phyloP scores from a whole-genome alignment of 2,888 invertebrate species.

The Orthosia gracilis region DNA sequence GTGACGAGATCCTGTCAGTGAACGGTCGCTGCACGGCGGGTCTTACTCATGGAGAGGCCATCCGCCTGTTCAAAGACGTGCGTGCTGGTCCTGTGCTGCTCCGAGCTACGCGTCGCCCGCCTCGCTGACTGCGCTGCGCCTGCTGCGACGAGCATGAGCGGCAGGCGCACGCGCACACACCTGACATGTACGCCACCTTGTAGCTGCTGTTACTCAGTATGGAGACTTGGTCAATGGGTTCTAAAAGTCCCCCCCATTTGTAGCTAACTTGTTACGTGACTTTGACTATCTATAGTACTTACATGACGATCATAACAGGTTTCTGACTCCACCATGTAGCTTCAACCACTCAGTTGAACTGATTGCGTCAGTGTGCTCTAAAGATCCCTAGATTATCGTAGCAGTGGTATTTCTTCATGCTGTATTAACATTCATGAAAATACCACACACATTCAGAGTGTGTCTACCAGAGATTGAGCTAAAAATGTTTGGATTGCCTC shows the following conservation, averaged over 20 bases:
- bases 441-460: neutral
- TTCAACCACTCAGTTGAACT: neutral
- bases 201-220: slow-evolving; percentile 60
- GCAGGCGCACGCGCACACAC: slow-evolving; percentile 80
- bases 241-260: neutral
- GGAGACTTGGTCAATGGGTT: neutral
- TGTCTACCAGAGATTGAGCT: neutral
- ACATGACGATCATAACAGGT: no score
- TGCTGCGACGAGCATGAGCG: slow-evolving; percentile 81
- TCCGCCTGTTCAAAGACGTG: slow-evolving; percentile 95
- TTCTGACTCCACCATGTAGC: neutral
- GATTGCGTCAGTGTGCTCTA: neutral
- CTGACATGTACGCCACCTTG: slow-evolving; percentile 81
- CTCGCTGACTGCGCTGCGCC: slow-evolving; percentile 90
- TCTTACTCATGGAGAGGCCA: slow-evolving; percentile 95
- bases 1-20: slow-evolving; percentile 95
- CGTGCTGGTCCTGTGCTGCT: slow-evolving; percentile 94
- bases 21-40: slow-evolving; percentile 95
- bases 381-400: neutral
- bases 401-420: neutral
- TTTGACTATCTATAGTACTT: neutral
- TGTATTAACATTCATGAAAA: neutral
- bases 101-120: slow-evolving; percentile 92
- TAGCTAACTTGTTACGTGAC: neutral
- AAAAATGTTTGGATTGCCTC: neutral